Evolutionary conservation across 2,888 invertebrate genomes (phyloP).

Genomic region (Bimastos eiseni): DNA sequence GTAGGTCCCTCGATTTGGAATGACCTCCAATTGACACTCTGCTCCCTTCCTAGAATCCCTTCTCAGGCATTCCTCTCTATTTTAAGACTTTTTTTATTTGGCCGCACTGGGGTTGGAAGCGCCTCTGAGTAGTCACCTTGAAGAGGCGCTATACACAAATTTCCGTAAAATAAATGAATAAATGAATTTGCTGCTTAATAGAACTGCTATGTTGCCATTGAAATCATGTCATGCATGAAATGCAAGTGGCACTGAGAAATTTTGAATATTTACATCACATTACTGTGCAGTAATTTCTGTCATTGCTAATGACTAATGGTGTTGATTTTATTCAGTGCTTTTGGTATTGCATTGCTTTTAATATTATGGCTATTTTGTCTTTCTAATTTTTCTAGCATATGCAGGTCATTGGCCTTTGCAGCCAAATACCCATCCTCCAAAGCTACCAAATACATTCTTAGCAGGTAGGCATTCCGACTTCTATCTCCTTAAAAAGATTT

Average conservation of each 20-base stretch:
- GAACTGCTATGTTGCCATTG: not conserved
- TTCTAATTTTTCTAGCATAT: not conserved
- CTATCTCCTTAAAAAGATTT: not conserved
- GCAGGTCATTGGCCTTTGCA: not conserved
- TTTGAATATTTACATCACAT: too few species aligned
- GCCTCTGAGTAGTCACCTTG: too few species aligned
- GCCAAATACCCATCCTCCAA: not conserved
- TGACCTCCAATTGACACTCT: too few species aligned
- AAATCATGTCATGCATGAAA: not conserved
- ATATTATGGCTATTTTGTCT: not conserved
- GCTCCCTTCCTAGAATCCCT: too few species aligned
- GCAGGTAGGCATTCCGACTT: not conserved
- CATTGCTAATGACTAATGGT: not conserved
- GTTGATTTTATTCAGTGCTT: not conserved
- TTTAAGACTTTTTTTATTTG: too few species aligned
- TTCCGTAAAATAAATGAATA: too few species aligned
- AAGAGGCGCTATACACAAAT: too few species aligned
- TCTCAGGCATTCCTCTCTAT: too few species aligned
- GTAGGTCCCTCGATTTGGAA: too few species aligned
- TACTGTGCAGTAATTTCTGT: not conserved
- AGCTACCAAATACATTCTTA: not conserved
- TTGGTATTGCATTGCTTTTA: not conserved
- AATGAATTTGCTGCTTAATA: too few species aligned
- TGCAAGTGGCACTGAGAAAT: not conserved
- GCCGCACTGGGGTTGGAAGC: too few species aligned